phyloP scores from a whole-genome alignment of 2,797 vertebrate genomes.

The Falco biarmicus region DNA sequence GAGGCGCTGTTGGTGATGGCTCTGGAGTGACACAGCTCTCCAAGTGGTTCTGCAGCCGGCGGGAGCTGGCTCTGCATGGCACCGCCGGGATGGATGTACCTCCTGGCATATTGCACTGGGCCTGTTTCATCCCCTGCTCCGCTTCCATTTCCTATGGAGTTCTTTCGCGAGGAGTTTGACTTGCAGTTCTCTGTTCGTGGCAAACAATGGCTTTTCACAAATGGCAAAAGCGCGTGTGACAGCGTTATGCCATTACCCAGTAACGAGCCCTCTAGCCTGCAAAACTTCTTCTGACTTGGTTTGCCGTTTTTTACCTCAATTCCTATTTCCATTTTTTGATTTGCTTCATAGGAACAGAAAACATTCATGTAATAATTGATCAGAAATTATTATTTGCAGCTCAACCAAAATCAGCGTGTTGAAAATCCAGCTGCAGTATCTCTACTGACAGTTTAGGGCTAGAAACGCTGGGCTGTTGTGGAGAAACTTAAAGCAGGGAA shows the following conservation, averaged over 20 bases:
- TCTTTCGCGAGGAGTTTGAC: not conserved
- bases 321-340: not conserved
- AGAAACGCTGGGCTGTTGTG: not conserved
- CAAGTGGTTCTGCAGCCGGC: not conserved
- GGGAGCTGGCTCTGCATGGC: not conserved
- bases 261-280: not conserved
- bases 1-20: not conserved
- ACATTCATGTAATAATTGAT: not conserved
- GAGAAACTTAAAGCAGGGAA: not conserved
- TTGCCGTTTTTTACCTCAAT: not conserved
- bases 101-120: not conserved
- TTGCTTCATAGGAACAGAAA: not conserved
- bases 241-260: accelerated
- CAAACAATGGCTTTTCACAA: not conserved
- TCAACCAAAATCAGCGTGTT: not conserved
- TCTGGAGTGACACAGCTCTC: not conserved
- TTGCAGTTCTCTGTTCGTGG: not conserved
- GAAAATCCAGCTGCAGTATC: not conserved
- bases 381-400: not conserved
- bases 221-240: not conserved
- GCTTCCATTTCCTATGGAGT: not conserved
- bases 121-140: not conserved
- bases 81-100: not conserved
- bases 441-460: not conserved
- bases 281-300: not conserved